Percentiles rank a stretch among this genome's conserved stretches.
phyloP scores from a whole-genome alignment of 2,797 vertebrate species.

The Bryconaethiops microstoma region DNA sequence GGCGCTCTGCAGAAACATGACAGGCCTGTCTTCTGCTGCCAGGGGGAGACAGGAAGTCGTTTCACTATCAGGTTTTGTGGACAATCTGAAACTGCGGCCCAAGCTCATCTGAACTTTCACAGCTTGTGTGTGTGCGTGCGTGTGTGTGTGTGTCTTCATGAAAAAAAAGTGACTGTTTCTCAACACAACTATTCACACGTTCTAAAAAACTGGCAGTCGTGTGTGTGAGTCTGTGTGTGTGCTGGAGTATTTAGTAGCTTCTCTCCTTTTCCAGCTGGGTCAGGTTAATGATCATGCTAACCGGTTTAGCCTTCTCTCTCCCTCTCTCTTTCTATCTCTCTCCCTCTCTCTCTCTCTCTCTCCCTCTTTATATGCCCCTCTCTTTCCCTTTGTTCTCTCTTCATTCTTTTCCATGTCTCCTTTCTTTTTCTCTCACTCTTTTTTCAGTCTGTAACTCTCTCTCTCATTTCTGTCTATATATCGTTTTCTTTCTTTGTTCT shows the following conservation, averaged over 20 bases:
- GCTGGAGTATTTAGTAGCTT: not conserved
- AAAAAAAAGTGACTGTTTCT: not conserved
- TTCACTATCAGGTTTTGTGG: not conserved
- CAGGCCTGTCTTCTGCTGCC: too few relatives aligned
- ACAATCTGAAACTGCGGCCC: not conserved
- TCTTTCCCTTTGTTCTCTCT: not conserved
- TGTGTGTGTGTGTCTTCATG: not conserved
- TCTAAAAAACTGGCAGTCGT: not conserved
- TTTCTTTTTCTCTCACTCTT: not conserved
- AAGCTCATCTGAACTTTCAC: not conserved
- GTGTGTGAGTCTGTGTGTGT: not conserved
- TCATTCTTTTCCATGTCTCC: too few relatives aligned
- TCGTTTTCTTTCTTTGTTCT: too few relatives aligned
- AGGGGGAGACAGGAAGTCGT: conserved; percentile 2
- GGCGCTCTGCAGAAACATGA: too few relatives aligned
- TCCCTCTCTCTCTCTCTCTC: not conserved
- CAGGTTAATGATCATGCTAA: not conserved
- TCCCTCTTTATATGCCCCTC: too few relatives aligned
- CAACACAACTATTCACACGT: not conserved
- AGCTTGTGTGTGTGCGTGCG: too few relatives aligned
- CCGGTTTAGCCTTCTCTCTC: not conserved
- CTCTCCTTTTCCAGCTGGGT: not conserved
- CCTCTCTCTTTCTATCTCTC: not conserved
- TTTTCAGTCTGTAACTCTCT: not conserved
- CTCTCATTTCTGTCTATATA: too few relatives aligned